phyloP scores from a whole-genome alignment of 2,888 invertebrate genomes.

The Leucophenga maculata region DNA sequence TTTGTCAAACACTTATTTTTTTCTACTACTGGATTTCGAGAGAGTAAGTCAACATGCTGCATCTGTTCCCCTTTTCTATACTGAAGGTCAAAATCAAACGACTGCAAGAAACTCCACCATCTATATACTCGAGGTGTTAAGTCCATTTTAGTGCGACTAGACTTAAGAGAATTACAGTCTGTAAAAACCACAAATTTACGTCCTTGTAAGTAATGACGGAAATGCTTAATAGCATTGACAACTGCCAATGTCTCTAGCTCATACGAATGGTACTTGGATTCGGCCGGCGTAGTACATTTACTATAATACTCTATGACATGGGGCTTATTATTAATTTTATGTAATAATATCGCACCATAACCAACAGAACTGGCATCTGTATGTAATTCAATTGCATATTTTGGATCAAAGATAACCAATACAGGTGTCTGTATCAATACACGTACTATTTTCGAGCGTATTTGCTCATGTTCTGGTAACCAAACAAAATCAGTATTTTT shows the following conservation, averaged over 20 bases:
- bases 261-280: slow-evolving; percentile 37
- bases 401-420: slow-evolving; percentile 35
- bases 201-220: slow-evolving; percentile 35
- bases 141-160: slow-evolving; percentile 23
- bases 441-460: neutral
- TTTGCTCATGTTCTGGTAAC: neutral
- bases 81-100: too few relatives aligned
- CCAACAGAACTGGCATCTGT: slow-evolving; percentile 37
- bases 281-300: slow-evolving; percentile 18
- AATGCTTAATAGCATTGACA: slow-evolving; percentile 36
- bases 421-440: slow-evolving; percentile 35
- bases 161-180: slow-evolving; percentile 35
- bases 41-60: too few relatives aligned
- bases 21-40: too few relatives aligned
- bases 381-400: slow-evolving; percentile 34
- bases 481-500: neutral
- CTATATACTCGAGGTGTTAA: too few relatives aligned
- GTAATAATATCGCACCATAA: slow-evolving; percentile 20
- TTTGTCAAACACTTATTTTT: too few relatives aligned
- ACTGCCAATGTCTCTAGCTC: slow-evolving; percentile 42
- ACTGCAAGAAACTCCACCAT: too few relatives aligned
- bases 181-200: slow-evolving; percentile 34
- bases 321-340: slow-evolving; percentile 6
- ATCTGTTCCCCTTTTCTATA: too few relatives aligned
- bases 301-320: slow-evolving; percentile 32